Evolutionary conservation across 2,888 invertebrate species (phyloP), one percentile per base, ranked within the genome.

Genomic region (Lepidochitona cinerea): DNA sequence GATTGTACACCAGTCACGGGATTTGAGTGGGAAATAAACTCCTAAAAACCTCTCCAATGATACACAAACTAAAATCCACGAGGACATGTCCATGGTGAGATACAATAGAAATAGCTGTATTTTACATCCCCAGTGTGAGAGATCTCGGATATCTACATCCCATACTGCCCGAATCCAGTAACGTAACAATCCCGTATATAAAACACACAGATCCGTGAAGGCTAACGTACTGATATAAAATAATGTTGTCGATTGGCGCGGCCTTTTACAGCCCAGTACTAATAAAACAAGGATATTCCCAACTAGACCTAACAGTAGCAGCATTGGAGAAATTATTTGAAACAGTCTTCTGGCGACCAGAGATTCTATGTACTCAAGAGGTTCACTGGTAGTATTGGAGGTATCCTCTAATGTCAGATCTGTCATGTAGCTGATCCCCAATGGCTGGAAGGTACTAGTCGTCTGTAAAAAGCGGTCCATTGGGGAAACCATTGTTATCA

Each of bases 121-220:
- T 37, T 66, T 66, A 66, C 66, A 66, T 36, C 66, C 66, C 35
- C 35, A 37, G 37, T 37, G 37, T 36, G 66, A 66, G 1, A 66
- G 1, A 66, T 66, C 66, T 2, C 35, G 35, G 12, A 66, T 37
- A 29, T 37, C 66, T 26, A 66, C 5, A 66, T 66, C 36, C 1
- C n/a, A 37, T 18, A 66, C 36, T 12, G 37, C 18, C 14, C 37
- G 37, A 37, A 66, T 66, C 66, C 66, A 66, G 7, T 37, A 37
- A n/a, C 37, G 35, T 66, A 66, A 26, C n/a, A 66, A 37, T 9
- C 66, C 66, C 4, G 35, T 66, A 18, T 37, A 66, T 35, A 66
- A 32, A 35, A 66, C 66, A 7, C 12, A 37, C 37, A 66, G 18
- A 36, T 66, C 66, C 9, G 66, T 37, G 9, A 36, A 32, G 18